Base-by-base conservation (phyloP, 2,797 vertebrate genomes). In the Onychomys leucogaster region DNA sequence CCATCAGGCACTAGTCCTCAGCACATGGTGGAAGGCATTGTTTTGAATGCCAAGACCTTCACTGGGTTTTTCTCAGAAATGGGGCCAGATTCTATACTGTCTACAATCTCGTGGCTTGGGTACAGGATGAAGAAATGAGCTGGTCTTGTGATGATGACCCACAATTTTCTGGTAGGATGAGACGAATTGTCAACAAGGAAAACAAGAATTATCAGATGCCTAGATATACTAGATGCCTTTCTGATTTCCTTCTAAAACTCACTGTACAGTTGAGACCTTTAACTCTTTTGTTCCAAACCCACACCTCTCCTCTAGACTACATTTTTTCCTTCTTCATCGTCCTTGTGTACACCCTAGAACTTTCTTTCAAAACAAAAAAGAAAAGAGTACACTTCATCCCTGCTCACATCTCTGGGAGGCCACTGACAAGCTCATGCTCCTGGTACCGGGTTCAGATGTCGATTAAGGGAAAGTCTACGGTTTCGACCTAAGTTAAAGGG, bases 51-150 rank as follows among this genome's bases (percentile, higher is more conserved):
- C 37, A 43, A 77, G n/a, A 16, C 6, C 12, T 43, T 37, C 34
- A 21, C 29, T 67, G 55, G 88, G 14, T 81, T 96, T 94, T 95
- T 94, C 61, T 95, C 37, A n/a, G 80, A 95, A 95, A 84, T 25
- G 16, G 46, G 8, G 8, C 43, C 55, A 37, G 16, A 81, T 34
- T 63, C 94, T 92, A 91, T 41, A 76, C 34, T 73, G 34, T 57
- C 90, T 93, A 5, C 23, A 73, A 90, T 55, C 73, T 91, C 13
- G 17, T 92, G 75, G 59, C 59, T 87, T 46, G 84, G 61, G 37
- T 25, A 27, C 4, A 46, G 89, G 34, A 57, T 73, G 77, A 82
- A 92, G 69, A 93, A 85, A 75, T 71, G 55, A 43, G 71, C 17
- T 41, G n/a, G 29, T 85, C 41, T 90, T 46, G 69, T 90, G 57